phyloP scores from a whole-genome alignment of 2,888 invertebrate genomes.

The Ochropleura plecta region DNA sequence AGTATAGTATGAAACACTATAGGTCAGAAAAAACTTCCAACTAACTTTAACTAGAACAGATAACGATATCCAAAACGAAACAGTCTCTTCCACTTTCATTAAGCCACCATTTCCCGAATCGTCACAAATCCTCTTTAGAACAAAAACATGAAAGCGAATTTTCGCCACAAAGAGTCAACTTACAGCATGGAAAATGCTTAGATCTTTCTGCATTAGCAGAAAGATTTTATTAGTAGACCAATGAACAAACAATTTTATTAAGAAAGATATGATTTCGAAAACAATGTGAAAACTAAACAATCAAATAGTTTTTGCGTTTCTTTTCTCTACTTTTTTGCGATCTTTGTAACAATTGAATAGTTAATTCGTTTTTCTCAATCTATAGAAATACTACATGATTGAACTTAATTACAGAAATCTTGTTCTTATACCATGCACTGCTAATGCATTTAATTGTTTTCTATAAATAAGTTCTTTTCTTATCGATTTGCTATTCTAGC shows the following conservation, averaged over 20 bases:
- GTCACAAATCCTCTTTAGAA: background rate
- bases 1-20: too few relatives aligned
- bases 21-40: too few relatives aligned
- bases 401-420: background rate
- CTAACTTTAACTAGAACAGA: too few relatives aligned
- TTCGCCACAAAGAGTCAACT: background rate
- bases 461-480: background rate
- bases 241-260: conserved; percentile 8
- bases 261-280: conserved; percentile 31
- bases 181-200: background rate
- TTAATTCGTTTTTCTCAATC: conserved; percentile 19
- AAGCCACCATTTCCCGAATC: background rate
- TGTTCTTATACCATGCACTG: conserved; percentile 6
- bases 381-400: conserved; percentile 11
- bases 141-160: background rate
- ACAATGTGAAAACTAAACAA: conserved; percentile 31
- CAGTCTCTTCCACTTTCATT: background rate
- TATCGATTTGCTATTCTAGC: background rate
- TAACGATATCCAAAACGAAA: too few relatives aligned
- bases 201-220: too few relatives aligned
- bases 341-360: conserved; percentile 32
- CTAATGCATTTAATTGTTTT: background rate
- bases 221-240: background rate
- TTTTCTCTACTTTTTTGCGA: conserved; percentile 36
- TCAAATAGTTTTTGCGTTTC: conserved; percentile 28